Conservation (phyloP, 1,140 invertebrate species). For the Pseudomyrmex sp. region DNA sequence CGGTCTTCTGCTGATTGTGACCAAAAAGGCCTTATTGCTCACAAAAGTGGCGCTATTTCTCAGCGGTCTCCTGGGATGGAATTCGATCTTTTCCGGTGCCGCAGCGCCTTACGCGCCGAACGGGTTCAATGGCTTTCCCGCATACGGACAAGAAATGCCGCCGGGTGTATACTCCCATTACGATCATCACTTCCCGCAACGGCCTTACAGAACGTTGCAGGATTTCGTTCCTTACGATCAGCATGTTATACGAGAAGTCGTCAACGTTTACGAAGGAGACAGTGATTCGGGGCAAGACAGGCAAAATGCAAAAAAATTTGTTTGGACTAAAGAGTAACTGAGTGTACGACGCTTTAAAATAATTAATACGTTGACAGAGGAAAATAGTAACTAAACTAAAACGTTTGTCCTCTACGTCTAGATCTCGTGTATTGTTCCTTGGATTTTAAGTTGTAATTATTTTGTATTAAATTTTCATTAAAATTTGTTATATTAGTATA, state of each 20-base stretch:
- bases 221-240: constrained; percentile 76
- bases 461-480: too few relatives aligned
- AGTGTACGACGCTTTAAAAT: constrained; percentile 26
- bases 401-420: too few relatives aligned
- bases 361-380: constrained; percentile 33
- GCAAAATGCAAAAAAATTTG: constrained; percentile 77
- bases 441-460: too few relatives aligned
- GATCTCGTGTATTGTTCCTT: too few relatives aligned
- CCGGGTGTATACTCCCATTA: constrained; percentile 55
- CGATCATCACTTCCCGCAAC: constrained; percentile 69
- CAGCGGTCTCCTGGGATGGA: constrained; percentile 88
- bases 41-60: constrained; percentile 90
- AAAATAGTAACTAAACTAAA: too few relatives aligned
- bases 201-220: constrained; percentile 51
- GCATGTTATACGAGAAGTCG: constrained; percentile 81
- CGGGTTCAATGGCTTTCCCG: constrained; percentile 58
- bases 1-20: constrained; percentile 88
- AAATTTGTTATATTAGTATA: too few relatives aligned
- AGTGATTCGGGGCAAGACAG: constrained; percentile 62
- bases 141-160: constrained; percentile 56
- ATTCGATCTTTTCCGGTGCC: constrained; percentile 70
- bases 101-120: constrained; percentile 36
- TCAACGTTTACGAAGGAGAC: constrained; percentile 79
- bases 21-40: constrained; percentile 90
- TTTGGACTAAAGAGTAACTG: constrained; percentile 67